These are phyloP conservation scores for Esox niger DNA, from an alignment of 2,113 vertebrate genomes.

Conservation along the genomic window DNA sequence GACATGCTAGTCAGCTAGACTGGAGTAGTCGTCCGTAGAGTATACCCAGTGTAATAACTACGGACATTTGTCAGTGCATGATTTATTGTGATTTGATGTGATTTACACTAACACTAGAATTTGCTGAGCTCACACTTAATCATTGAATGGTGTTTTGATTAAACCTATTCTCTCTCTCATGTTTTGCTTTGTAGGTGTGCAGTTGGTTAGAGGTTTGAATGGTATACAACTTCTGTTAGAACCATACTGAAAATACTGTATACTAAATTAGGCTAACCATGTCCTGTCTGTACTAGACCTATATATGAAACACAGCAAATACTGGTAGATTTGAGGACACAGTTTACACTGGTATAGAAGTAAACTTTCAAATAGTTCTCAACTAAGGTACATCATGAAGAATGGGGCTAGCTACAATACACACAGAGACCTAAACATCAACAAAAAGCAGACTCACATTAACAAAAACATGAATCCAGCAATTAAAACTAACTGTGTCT, in stretches of 20 bases:
- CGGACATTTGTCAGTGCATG: not conserved
- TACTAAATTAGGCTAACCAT: not conserved
- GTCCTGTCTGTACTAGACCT: not conserved
- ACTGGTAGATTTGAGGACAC: too few species aligned
- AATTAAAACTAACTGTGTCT: not conserved
- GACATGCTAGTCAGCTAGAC: too few species aligned
- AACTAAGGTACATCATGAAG: not conserved
- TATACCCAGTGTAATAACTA: not conserved
- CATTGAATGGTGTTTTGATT: not conserved
- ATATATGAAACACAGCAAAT: conserved; percentile 3
- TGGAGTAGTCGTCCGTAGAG: too few species aligned
- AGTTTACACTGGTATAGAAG: not conserved
- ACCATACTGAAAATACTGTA: not conserved
- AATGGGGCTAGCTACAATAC: not conserved
- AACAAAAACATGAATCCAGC: not conserved
- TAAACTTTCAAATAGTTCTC: not conserved
- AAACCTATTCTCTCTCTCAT: not conserved
- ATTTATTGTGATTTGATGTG: not conserved
- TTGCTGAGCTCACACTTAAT: not conserved
- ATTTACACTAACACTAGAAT: not conserved
- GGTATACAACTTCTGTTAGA: not conserved
- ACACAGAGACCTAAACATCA: not conserved
- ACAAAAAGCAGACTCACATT: not conserved
- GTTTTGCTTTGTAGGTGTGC: conserved; percentile 14
- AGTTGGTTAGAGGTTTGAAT: conserved; percentile 23